Percentiles rank a stretch among this genome's conserved stretches.
phyloP scores from a whole-genome alignment of 2,113 vertebrate genomes.

The Phrynosoma platyrhinos region DNA sequence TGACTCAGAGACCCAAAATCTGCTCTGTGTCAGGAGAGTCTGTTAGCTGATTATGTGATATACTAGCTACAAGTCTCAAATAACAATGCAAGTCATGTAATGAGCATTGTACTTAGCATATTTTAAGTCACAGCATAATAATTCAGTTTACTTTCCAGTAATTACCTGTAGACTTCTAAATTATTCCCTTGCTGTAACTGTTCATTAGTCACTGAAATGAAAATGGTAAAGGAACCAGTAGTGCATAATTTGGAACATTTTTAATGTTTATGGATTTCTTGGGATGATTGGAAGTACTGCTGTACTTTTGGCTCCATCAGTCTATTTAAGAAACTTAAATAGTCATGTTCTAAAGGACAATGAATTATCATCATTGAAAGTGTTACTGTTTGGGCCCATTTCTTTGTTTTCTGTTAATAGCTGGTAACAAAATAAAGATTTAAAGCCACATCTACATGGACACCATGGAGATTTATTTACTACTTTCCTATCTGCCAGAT shows the following conservation, averaged over 20 bases:
- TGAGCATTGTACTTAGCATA: neutral
- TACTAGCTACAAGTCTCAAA: conserved; percentile 52
- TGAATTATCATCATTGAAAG: conserved; percentile 38
- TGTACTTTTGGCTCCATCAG: conserved; percentile 45
- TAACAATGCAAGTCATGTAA: conserved; percentile 50
- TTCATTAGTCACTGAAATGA: conserved; percentile 65
- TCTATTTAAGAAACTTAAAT: conserved; percentile 55
- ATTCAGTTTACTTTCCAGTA: conserved; percentile 63
- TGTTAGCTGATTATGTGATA: conserved; percentile 66
- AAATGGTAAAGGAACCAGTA: conserved; percentile 63
- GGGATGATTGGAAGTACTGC: conserved; percentile 53
- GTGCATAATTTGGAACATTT: conserved; percentile 57
- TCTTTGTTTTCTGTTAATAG: conserved; percentile 36
- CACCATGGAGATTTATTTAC: neutral
- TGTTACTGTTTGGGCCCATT: conserved; percentile 30
- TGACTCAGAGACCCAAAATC: conserved; percentile 24
- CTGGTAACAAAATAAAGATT: neutral
- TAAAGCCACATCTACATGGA: neutral
- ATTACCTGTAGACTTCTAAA: conserved; percentile 63
- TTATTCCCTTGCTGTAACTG: conserved; percentile 46
- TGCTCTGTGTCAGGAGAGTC: conserved; percentile 18
- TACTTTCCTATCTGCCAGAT: neutral
- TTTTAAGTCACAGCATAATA: conserved; percentile 55
- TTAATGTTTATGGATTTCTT: conserved; percentile 67
- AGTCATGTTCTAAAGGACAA: conserved; percentile 34